Evolutionary conservation across 2,888 invertebrate genomes (phyloP).

Genomic region (Pachymerium ferrugineum): DNA sequence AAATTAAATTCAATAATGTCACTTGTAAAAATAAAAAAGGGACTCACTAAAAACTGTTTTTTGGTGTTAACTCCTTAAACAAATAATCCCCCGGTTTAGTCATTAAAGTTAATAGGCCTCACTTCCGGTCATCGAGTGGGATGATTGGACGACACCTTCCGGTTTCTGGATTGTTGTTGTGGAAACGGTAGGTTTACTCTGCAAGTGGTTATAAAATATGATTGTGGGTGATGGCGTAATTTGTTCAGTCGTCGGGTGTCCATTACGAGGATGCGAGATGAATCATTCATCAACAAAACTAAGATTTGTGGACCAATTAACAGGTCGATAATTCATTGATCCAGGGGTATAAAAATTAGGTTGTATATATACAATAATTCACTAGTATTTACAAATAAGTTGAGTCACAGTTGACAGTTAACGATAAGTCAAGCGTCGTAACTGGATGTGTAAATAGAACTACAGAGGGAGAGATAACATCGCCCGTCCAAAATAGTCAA

Average conservation of each 20-base stretch:
- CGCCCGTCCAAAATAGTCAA: no score
- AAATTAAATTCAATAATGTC: neutral
- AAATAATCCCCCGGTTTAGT: neutral
- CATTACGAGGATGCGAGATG: neutral
- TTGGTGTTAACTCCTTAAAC: neutral
- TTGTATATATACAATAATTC: neutral
- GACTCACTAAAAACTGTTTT: neutral
- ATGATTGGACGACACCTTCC: neutral
- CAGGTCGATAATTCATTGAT: neutral
- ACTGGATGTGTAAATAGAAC: no score
- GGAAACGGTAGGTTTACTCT: neutral
- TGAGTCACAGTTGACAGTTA: no score
- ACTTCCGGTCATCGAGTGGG: neutral
- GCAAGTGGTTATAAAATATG: neutral
- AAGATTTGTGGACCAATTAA: slow-evolving; percentile 13
- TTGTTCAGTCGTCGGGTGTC: neutral
- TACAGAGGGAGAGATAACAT: no score
- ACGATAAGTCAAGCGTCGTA: no score
- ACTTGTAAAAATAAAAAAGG: neutral
- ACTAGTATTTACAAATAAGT: no score
- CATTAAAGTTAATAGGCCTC: neutral
- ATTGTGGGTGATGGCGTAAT: neutral
- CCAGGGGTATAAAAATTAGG: neutral
- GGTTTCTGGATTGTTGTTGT: neutral
- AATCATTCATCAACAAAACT: neutral